Conservation (phyloP, 2,888 invertebrate species). For the Macrophya alboannulata region DNA sequence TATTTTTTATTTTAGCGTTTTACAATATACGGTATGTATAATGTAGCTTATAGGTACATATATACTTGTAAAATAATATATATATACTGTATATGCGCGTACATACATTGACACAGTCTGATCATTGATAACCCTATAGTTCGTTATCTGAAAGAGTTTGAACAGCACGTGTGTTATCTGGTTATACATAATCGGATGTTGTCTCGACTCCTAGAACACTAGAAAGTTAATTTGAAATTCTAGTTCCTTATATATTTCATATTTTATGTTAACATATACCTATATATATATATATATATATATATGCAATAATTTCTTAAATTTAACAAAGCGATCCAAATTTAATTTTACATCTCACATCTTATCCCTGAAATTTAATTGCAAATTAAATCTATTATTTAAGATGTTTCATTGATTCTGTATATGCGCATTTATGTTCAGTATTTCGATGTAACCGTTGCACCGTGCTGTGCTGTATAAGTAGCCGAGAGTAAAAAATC, state of each 20-base stretch:
- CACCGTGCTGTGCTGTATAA: too few species aligned
- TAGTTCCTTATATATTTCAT: neutral
- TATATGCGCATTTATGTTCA: too few species aligned
- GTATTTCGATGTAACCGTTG: too few species aligned
- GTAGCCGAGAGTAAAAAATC: too few species aligned
- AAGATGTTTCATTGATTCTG: too few species aligned
- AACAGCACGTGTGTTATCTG: conserved; percentile 41
- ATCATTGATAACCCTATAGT: conserved; percentile 53
- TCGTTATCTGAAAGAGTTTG: conserved; percentile 34
- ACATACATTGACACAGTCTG: conserved; percentile 9
- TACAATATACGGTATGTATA: neutral
- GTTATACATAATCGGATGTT: conserved; percentile 27
- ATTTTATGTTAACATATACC: too few species aligned
- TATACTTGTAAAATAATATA: neutral
- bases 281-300: too few species aligned
- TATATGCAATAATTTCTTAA: too few species aligned
- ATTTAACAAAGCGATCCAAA: too few species aligned
- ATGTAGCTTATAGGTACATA: neutral
- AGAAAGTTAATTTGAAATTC: neutral
- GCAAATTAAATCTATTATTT: too few species aligned
- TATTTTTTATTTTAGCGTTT: neutral
- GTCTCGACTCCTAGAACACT: neutral
- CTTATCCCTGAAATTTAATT: too few species aligned
- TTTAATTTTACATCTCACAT: too few species aligned
- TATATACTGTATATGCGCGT: neutral